Evolutionary conservation across 2,888 invertebrate species (phyloP).

Genomic region (Hecatera dysodea): DNA sequence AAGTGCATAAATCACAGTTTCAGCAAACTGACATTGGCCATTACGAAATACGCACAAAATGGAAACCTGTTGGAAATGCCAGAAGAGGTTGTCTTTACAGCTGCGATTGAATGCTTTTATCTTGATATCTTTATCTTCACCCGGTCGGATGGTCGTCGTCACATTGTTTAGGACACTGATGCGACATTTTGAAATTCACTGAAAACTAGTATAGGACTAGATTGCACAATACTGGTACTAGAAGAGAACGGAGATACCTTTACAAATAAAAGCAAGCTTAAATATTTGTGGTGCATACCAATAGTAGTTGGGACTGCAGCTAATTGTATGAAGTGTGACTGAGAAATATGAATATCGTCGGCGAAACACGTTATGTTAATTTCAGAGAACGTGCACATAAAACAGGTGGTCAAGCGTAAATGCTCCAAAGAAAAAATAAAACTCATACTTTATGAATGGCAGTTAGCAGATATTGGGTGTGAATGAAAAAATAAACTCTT

Average conservation of each 20-base stretch:
- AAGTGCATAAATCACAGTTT: slow-evolving; percentile 64
- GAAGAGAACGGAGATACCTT: slow-evolving; percentile 12
- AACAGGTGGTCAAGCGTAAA: slow-evolving; percentile 67
- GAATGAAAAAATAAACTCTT: slow-evolving; percentile 67
- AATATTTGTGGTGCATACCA: slow-evolving; percentile 49
- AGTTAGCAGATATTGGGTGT: slow-evolving; percentile 65
- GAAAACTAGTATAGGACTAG: slow-evolving; percentile 6
- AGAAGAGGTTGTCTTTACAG: slow-evolving; percentile 67
- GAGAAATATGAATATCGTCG: slow-evolving; percentile 60
- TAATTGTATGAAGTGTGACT: slow-evolving; percentile 59
- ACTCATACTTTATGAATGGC: slow-evolving; percentile 72
- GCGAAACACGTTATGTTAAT: slow-evolving; percentile 68
- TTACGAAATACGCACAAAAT: slow-evolving; percentile 76
- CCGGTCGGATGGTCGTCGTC: slow-evolving; percentile 68
- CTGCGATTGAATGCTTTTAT: slow-evolving; percentile 76
- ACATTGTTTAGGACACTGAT: slow-evolving; percentile 70
- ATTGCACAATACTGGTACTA: slow-evolving; percentile 8
- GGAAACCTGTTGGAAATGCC: slow-evolving; percentile 80
- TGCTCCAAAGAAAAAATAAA: slow-evolving; percentile 57
- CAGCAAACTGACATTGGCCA: slow-evolving; percentile 65
- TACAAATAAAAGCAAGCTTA: slow-evolving; percentile 40
- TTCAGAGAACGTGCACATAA: slow-evolving; percentile 59
- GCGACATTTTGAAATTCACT: slow-evolving; percentile 55
- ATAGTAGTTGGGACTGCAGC: slow-evolving; percentile 45
- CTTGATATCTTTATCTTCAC: slow-evolving; percentile 74